A percentile compares a stretch with the other conserved stretches of the same genome.
Conservation (phyloP, 1,140 invertebrate species). For the Leucophenga varia region DNA sequence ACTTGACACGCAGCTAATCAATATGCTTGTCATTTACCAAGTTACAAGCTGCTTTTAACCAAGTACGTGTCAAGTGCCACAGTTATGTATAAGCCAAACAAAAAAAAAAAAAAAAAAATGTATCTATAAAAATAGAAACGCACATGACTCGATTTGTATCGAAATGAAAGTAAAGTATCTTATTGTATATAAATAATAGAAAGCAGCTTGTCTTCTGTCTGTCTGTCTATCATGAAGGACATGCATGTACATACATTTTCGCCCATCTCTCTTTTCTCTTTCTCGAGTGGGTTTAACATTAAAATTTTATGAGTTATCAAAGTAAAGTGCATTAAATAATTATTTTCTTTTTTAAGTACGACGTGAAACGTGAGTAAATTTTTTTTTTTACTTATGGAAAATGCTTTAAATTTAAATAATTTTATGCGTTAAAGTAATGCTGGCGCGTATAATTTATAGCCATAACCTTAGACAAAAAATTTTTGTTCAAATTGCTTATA, state of each 20-base stretch:
- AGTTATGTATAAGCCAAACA: too few species aligned
- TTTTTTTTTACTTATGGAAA: conserved; percentile 25
- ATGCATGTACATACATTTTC: background rate
- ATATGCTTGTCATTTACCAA: conserved; percentile 48
- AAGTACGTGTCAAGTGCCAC: conserved; percentile 41
- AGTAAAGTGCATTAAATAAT: conserved; percentile 33
- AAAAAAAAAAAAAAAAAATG: too few species aligned
- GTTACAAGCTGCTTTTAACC: conserved; percentile 49
- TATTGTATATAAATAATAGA: too few species aligned
- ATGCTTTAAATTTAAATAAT: conserved; percentile 19
- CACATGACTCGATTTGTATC: too few species aligned
- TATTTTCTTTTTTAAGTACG: conserved; percentile 37
- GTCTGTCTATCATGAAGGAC: conserved; percentile 13
- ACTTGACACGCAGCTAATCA: conserved; percentile 36
- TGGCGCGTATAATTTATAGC: conserved; percentile 41
- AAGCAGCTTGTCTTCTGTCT: background rate
- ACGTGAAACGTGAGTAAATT: too few species aligned
- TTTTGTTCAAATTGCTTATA: too few species aligned
- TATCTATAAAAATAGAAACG: too few species aligned
- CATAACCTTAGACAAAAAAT: too few species aligned
- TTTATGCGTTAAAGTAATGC: conserved; percentile 7
- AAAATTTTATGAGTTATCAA: conserved; percentile 47
- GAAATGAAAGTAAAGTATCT: too few species aligned
- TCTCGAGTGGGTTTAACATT: conserved; percentile 18
- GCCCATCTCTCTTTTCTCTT: conserved; percentile 13